Conservation (phyloP, 2,113 vertebrate species). For the Otis tarda region DNA sequence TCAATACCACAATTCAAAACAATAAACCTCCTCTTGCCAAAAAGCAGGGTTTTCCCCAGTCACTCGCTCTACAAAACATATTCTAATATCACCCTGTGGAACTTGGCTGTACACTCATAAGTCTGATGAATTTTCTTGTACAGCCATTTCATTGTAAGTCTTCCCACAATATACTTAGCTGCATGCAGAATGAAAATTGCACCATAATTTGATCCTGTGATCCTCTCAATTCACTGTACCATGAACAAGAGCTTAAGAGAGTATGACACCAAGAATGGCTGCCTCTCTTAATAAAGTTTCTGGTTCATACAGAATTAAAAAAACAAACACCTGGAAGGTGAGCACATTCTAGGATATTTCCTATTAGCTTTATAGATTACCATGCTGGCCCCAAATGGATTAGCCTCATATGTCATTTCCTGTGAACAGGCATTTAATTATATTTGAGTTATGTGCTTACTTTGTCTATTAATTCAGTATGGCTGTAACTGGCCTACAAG, state of each 20-base stretch:
- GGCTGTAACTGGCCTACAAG: not conserved
- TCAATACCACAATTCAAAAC: not conserved
- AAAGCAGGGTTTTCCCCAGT: not conserved
- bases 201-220: not conserved
- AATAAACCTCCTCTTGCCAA: accelerated
- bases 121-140: not conserved
- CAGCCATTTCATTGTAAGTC: not conserved
- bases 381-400: not conserved
- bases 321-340: not conserved
- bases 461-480: not conserved
- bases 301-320: not conserved
- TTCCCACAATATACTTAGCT: not conserved
- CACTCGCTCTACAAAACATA: not conserved
- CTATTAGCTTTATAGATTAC: not conserved
- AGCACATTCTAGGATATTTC: not conserved
- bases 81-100: not conserved
- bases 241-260: not conserved
- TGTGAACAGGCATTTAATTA: not conserved
- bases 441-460: not conserved
- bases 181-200: not conserved
- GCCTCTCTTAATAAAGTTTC: not conserved
- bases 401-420: not conserved
- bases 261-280: not conserved
- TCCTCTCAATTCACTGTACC: not conserved
- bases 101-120: not conserved